Percentiles rank a stretch among this genome's conserved stretches.
These are phyloP conservation scores for Bombylius discolor DNA, from an alignment of 2,888 invertebrate genomes.

Conservation along the genomic window DNA sequence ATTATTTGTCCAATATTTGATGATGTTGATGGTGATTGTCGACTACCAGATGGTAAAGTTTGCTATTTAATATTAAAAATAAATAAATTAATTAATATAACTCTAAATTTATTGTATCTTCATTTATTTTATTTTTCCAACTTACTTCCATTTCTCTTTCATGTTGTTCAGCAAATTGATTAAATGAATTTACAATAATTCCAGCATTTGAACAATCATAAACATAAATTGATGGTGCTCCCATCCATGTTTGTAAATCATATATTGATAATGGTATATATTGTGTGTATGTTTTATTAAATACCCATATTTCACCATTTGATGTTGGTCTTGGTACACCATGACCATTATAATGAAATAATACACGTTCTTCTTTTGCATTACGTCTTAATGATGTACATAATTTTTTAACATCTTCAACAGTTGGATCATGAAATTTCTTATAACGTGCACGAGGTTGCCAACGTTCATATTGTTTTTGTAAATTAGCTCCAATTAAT, in stretches of 20 bases:
- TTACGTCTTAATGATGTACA: constrained; percentile 88
- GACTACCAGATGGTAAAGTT: neutral
- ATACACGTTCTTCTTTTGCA: constrained; percentile 94
- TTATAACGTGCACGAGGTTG: constrained; percentile 96
- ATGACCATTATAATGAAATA: constrained; percentile 99
- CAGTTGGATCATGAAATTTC: constrained; percentile 91
- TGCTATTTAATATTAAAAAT: neutral
- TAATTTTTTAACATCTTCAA: constrained; percentile 94
- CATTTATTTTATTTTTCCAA: neutral
- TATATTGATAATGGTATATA: constrained; percentile 98
- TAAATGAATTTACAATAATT: constrained; percentile 83
- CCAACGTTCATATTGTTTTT: constrained; percentile 97
- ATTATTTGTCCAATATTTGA: constrained; percentile 24
- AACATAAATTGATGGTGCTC: constrained; percentile 95
- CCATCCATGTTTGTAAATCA: constrained; percentile 99
- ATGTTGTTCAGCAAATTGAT: constrained; percentile 81
- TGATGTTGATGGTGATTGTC: constrained; percentile 8
- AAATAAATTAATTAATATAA: neutral
- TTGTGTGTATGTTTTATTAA: constrained; percentile 96
- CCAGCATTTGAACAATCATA: constrained; percentile 99
- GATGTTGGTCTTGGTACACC: constrained; percentile 96
- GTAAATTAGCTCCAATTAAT: constrained; percentile 78
- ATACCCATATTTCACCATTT: constrained; percentile 99
- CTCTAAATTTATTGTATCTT: neutral
- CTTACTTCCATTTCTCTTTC: constrained; percentile 62